A percentile compares a stretch with the other conserved stretches of the same genome.
phyloP scores from a whole-genome alignment of 2,113 vertebrate genomes.

The Rhinolophus sinicus region DNA sequence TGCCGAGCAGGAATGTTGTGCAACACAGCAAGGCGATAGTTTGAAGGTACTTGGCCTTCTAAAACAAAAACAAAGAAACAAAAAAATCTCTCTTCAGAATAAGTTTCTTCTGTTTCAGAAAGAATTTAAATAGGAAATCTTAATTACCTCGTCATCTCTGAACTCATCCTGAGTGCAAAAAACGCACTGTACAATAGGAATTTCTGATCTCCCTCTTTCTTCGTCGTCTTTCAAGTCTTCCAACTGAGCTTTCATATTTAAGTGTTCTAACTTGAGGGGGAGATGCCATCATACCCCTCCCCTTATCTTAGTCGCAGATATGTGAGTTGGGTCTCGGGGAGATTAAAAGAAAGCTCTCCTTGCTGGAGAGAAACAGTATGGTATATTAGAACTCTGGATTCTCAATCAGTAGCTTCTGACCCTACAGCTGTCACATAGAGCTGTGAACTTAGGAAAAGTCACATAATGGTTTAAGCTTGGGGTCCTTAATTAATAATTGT shows the following conservation, averaged over 20 bases:
- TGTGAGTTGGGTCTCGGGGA: not conserved
- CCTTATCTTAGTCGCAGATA: not conserved
- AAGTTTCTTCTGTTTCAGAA: constrained; percentile 26
- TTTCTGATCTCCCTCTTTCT: not conserved
- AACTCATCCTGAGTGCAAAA: not conserved
- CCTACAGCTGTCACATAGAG: not conserved
- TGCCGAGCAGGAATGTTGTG: not conserved
- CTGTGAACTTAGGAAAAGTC: not conserved
- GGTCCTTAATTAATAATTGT: not conserved
- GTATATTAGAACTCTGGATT: not conserved
- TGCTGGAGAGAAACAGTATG: not conserved
- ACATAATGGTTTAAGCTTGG: not conserved
- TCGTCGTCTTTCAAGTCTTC: not conserved
- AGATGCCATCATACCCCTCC: too few relatives aligned
- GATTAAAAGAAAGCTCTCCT: not conserved
- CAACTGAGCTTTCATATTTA: not conserved
- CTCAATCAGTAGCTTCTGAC: not conserved
- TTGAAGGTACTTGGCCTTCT: not conserved
- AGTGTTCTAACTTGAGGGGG: not conserved
- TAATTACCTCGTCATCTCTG: not conserved
- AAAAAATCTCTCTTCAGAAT: not conserved
- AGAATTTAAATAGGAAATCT: not conserved
- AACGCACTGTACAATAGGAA: not conserved
- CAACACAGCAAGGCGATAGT: not conserved
- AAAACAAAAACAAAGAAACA: too few relatives aligned